A percentile compares a stretch with the other conserved stretches of the same genome.
Evolutionary conservation across 1,140 invertebrate genomes (phyloP).

Genomic region (Philaenus spumarius): DNA sequence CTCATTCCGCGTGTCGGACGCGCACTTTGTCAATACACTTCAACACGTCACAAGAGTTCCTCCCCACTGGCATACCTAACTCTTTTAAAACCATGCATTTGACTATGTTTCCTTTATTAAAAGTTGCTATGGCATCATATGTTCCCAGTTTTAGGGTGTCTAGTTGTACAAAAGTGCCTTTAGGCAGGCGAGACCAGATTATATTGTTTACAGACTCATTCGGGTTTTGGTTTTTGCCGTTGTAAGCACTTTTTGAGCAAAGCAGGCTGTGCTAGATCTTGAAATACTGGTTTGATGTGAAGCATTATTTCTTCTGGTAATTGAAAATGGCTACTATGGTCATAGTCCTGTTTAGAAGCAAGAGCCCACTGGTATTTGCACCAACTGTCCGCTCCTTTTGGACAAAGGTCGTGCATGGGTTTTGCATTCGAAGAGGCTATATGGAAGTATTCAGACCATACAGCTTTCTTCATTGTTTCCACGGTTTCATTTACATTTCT

Average conservation of each 20-base stretch:
- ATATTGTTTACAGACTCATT: conserved; percentile 19
- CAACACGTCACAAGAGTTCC: background rate
- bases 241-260: conserved; percentile 9
- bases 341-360: too few relatives aligned
- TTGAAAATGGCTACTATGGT: too few relatives aligned
- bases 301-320: background rate
- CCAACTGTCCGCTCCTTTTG: background rate
- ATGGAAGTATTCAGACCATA: background rate
- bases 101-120: conserved; percentile 6
- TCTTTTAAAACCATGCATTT: conserved; percentile 8
- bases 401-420: background rate
- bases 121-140: conserved; percentile 18
- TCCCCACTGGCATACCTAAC: background rate
- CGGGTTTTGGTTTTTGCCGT: conserved; percentile 6
- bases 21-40: background rate
- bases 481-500: background rate
- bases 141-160: conserved; percentile 10
- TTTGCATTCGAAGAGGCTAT: background rate
- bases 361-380: background rate
- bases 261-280: too few relatives aligned
- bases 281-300: background rate
- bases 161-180: conserved; percentile 8
- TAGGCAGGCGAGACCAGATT: conserved; percentile 10
- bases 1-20: background rate
- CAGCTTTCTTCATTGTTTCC: background rate